Conservation (phyloP, 2,888 invertebrate species). For the Nezara viridula region DNA sequence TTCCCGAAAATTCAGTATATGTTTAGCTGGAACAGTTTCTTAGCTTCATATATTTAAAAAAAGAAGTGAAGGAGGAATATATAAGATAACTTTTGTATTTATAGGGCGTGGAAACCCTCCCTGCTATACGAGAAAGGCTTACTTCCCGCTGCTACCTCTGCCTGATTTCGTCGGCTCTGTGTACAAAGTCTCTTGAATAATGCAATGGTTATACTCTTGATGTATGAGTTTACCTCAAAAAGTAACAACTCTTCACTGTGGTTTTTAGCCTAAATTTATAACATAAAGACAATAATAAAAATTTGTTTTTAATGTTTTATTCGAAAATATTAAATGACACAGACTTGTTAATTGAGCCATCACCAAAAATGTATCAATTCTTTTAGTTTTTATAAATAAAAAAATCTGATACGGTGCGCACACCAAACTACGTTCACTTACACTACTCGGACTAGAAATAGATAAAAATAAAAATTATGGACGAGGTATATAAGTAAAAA, state of each 20-base stretch:
- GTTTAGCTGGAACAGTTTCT: not conserved
- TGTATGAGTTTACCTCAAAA: slow-evolving; percentile 20
- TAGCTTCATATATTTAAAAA: not conserved
- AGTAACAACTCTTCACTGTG: not conserved
- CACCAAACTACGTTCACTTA: no score
- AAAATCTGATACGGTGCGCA: no score
- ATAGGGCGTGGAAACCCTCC: not conserved
- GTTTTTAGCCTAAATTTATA: not conserved
- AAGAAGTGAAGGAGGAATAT: not conserved
- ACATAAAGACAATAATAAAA: no score
- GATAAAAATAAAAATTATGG: no score
- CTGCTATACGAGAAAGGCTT: not conserved
- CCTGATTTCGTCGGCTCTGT: slow-evolving; percentile 1
- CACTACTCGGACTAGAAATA: no score
- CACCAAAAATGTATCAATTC: no score
- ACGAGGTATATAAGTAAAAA: no score
- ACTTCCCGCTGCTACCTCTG: not conserved
- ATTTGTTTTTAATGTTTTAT: no score
- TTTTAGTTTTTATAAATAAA: no score
- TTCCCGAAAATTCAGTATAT: not conserved
- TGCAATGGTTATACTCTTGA: slow-evolving; percentile 23
- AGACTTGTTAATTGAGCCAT: no score
- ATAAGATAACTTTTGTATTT: not conserved
- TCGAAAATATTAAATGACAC: no score
- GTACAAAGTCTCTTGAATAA: slow-evolving; percentile 13